Percentiles rank a stretch among this genome's conserved stretches.
These are phyloP conservation scores for Drosophila pachea DNA, from an alignment of 1,140 invertebrate species.

Conservation along the genomic window DNA sequence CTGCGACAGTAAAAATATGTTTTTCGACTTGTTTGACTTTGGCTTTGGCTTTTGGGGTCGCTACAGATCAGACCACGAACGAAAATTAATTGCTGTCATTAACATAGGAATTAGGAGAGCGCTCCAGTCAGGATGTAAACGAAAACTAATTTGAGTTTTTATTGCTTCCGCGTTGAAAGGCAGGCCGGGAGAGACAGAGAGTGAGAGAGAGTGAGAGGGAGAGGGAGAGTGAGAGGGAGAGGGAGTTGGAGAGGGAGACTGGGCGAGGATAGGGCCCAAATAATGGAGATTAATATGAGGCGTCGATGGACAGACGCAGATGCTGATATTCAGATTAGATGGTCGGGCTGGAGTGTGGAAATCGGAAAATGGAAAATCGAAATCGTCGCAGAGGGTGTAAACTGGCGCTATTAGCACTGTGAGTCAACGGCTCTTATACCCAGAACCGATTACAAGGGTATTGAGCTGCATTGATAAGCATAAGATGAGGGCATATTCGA, in stretches of 20 bases:
- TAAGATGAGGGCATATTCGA: too few species aligned
- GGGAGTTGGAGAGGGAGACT: constrained; percentile 10
- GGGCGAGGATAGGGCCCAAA: constrained; percentile 16
- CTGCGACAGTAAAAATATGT: constrained; percentile 72
- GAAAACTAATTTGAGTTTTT: constrained; percentile 77
- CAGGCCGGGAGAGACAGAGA: too few species aligned
- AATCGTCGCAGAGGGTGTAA: constrained; percentile 26
- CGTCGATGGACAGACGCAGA: constrained; percentile 49
- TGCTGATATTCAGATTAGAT: constrained; percentile 24
- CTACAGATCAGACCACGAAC: constrained; percentile 16
- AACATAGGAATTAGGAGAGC: constrained; percentile 49
- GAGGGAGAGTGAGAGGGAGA: constrained; percentile 23
- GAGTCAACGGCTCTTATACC: constrained; percentile 59
- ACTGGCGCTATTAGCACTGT: constrained; percentile 66
- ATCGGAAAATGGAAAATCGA: constrained; percentile 3
- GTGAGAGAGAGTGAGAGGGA: constrained; percentile 24
- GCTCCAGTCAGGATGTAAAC: constrained; percentile 61
- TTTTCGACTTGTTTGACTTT: constrained; percentile 68
- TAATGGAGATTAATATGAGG: constrained; percentile 75
- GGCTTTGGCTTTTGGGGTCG: constrained; percentile 28
- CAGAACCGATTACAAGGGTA: not conserved
- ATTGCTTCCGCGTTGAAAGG: constrained; percentile 73
- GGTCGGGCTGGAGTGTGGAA: not conserved
- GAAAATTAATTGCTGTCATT: constrained; percentile 75
- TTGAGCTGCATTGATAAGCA: too few species aligned